Conservation (phyloP, 2,888 invertebrate species). For the Cybosia mesomella region DNA sequence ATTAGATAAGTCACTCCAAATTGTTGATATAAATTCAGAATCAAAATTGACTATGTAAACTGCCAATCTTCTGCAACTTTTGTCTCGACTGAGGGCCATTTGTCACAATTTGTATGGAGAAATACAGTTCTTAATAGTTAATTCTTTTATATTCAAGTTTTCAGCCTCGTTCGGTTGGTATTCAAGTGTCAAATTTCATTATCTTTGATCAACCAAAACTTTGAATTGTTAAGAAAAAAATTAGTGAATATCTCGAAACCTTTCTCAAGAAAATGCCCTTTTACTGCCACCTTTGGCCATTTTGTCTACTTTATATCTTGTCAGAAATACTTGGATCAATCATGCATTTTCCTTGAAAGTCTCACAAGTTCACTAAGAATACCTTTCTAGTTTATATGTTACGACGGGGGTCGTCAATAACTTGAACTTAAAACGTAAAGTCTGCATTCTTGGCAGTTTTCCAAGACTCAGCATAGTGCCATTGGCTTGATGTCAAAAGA, state of each 20-base stretch:
- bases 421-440: slow-evolving; percentile 56
- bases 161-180: slow-evolving; percentile 20
- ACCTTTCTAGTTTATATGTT: slow-evolving; percentile 52
- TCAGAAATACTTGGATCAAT: slow-evolving; percentile 38
- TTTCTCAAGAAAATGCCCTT: neutral
- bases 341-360: slow-evolving; percentile 43
- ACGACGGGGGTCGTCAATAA: slow-evolving; percentile 45
- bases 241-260: neutral
- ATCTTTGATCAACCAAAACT: slow-evolving; percentile 44
- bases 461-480: slow-evolving; percentile 49
- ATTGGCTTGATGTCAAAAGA: slow-evolving; percentile 63
- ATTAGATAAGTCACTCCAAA: slow-evolving; percentile 26
- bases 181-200: slow-evolving; percentile 42
- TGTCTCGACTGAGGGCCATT: slow-evolving; percentile 48
- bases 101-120: slow-evolving; percentile 57
- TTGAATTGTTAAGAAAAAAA: slow-evolving; percentile 8
- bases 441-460: slow-evolving; percentile 58
- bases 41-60: slow-evolving; percentile 55
- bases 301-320: neutral
- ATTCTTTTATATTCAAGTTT: slow-evolving; percentile 23
- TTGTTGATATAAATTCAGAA: slow-evolving; percentile 48
- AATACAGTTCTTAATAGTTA: slow-evolving; percentile 52
- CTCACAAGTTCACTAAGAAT: slow-evolving; percentile 42
- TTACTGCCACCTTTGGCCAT: neutral
- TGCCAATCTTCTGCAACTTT: slow-evolving; percentile 55